Evolutionary conservation across 1,140 invertebrate genomes (phyloP).

Genomic region (Periplaneta americana): DNA sequence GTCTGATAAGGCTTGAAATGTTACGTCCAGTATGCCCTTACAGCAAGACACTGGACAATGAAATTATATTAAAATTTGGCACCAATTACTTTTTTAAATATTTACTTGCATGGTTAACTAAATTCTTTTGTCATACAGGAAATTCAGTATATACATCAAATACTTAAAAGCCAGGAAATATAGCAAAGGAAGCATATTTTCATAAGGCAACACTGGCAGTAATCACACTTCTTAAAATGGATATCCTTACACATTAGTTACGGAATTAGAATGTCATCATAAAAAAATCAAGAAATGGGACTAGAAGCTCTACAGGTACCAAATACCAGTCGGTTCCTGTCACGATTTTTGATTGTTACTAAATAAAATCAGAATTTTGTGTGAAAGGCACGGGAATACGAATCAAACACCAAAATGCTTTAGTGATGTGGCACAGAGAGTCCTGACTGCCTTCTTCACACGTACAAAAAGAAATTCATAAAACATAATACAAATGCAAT

Average conservation of each 20-base stretch:
- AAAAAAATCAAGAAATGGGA: not conserved
- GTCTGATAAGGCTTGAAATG: not conserved
- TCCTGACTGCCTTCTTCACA: not conserved
- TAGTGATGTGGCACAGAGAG: not conserved
- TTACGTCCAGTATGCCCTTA: not conserved
- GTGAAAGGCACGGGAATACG: conserved; percentile 1
- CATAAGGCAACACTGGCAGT: conserved; percentile 15
- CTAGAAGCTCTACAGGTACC: not conserved
- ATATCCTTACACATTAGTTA: not conserved
- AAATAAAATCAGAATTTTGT: not conserved
- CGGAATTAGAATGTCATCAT: not conserved
- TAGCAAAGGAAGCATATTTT: conserved; percentile 11
- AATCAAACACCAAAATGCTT: not conserved
- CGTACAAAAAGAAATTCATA: not conserved
- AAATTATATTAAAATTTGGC: not conserved
- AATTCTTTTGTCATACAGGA: not conserved
- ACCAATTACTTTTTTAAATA: not conserved
- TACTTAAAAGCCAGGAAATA: not conserved
- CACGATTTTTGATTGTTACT: not conserved
- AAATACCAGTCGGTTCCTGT: not conserved
- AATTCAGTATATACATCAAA: conserved; percentile 1
- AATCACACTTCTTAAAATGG: conserved; percentile 4
- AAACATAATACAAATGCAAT: not conserved
- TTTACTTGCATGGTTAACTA: not conserved
- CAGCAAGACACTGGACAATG: not conserved